Base-by-base conservation (phyloP, 2,888 invertebrate species). In the Callosobruchus maculatus region DNA sequence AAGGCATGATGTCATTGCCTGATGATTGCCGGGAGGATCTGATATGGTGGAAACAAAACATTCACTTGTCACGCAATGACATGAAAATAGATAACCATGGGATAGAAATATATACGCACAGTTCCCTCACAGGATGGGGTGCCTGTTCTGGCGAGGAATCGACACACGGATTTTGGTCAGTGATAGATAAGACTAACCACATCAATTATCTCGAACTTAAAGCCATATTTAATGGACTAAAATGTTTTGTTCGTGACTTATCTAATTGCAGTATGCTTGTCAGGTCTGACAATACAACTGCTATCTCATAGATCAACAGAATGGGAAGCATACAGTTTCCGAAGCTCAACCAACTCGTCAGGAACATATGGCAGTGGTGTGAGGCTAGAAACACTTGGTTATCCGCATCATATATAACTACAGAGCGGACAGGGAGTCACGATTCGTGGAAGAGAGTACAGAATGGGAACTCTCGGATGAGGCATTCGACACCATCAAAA, bases 161-260 rank as follows among this genome's bases (percentile, higher is more conserved):
- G 21, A 72, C 77, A 13, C 72, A 75, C 71, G 80, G 80, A n/a
- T 79, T 75, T 69, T 82, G 81, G 80, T 72, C 73, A 21, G 49
- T 9, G 7, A 7, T 22, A 72, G 80, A 75, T 73, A 74, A 67
- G 66, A 20, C 1, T 22, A 67, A 30, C 71, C 80, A 72, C 78
- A 82, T 71, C 76, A 81, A 77, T 74, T 71, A 21, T 18, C 68
- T 76, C 68, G 73, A 76, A 68, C 71, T 74, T 18, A 67, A 20
- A 71, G 79, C 80, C 4, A 73, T 71, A 20, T 76, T 73, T 68
- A 49, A 70, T 20, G 79, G 69, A 9, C 22, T 79, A 2, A 70
- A 75, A 31, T 77, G 72, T 70, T 81, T 79, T 67, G 77, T 79
- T 7, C 26, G 72, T 21, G 9, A 71, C 18, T 9, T 70, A 49